These are phyloP conservation scores for Maccullochella peelii DNA, from an alignment of 2,113 vertebrate species.

Conservation along the genomic window DNA sequence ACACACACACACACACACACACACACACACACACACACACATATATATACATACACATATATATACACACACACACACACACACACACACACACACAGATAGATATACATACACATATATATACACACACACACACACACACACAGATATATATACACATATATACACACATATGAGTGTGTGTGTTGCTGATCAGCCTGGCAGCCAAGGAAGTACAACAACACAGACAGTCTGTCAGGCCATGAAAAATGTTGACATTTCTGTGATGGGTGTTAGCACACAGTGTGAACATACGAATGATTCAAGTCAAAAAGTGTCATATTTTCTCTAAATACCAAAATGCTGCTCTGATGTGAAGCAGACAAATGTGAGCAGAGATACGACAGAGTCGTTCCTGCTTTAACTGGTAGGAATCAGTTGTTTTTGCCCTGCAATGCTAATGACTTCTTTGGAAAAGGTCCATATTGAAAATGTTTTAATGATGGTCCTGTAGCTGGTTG, in stretches of 20 bases:
- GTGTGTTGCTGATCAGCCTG: not conserved
- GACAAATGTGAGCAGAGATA: not conserved
- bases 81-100: no score
- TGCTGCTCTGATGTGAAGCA: not conserved
- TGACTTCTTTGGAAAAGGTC: constrained; percentile 21
- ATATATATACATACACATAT: no score
- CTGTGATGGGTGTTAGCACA: not conserved
- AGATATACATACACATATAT: no score
- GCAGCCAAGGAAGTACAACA: not conserved
- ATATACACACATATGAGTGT: constrained; percentile 22
- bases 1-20: constrained; percentile 3
- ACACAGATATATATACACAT: not conserved
- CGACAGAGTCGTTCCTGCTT: not conserved
- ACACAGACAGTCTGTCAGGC: constrained; percentile 11
- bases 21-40: constrained; percentile 13
- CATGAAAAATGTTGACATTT: not conserved
- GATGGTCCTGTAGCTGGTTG: not conserved
- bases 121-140: constrained; percentile 7
- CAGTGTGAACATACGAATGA: not conserved
- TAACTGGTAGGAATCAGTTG: not conserved
- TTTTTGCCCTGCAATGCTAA: not conserved
- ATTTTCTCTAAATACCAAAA: not conserved
- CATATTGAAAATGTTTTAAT: constrained; percentile 12
- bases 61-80: no score
- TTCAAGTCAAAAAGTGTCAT: not conserved